Conservation (phyloP, 2,888 invertebrate genomes). For the Drosophila glabriapex region DNA sequence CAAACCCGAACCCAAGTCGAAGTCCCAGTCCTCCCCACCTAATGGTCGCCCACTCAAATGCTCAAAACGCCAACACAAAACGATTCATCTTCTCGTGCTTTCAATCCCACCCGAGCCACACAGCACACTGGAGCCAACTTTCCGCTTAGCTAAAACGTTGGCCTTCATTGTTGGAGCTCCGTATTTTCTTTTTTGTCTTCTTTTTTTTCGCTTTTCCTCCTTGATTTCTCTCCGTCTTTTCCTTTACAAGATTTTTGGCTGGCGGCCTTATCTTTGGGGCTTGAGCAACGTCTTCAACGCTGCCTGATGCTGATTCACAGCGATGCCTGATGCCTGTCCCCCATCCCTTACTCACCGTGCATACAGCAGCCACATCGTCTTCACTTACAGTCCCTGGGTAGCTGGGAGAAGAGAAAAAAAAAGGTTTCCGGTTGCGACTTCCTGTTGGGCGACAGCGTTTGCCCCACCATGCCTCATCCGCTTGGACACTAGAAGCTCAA, state of each 20-base stretch:
- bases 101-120: conserved; percentile 61
- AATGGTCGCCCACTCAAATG: conserved; percentile 71
- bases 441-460: conserved; percentile 50
- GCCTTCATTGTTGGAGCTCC: conserved; percentile 70
- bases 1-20: conserved; percentile 21
- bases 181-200: conserved; percentile 19
- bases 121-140: conserved; percentile 61
- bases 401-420: conserved; percentile 53
- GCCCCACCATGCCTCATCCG: conserved; percentile 2
- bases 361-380: conserved; percentile 27
- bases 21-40: conserved; percentile 6
- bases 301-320: conserved; percentile 66
- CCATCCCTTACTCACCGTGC: background rate
- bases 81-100: conserved; percentile 83
- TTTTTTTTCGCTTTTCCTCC: conserved; percentile 1
- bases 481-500: conserved; percentile 75
- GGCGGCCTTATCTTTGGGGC: conserved; percentile 60
- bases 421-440: conserved; percentile 83
- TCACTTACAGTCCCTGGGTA: conserved; percentile 63
- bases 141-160: conserved; percentile 70
- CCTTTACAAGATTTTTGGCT: conserved; percentile 61
- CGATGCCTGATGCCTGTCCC: conserved; percentile 46
- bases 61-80: conserved; percentile 82
- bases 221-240: conserved; percentile 32
- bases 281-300: conserved; percentile 54